Percentiles rank a stretch among this genome's conserved stretches.
Conservation (phyloP, 2,113 vertebrate species). For the Myotis brandtii region DNA sequence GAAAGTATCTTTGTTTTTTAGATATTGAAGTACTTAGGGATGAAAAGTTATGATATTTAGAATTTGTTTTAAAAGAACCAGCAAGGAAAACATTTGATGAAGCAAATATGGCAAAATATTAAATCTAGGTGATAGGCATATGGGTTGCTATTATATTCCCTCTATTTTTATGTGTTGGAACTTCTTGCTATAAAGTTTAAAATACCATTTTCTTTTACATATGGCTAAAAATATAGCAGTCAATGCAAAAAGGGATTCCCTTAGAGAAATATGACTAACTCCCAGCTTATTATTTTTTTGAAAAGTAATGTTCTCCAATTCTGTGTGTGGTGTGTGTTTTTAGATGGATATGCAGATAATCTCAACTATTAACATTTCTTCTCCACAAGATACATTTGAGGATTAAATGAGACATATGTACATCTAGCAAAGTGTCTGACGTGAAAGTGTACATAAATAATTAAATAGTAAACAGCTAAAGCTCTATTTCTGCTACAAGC, state of each 20-base stretch:
- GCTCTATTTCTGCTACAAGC: constrained; percentile 23
- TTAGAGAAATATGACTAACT: constrained; percentile 23
- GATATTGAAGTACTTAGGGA: constrained; percentile 8
- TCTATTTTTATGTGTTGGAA: constrained; percentile 44
- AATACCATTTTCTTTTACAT: background rate
- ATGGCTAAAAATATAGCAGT: background rate
- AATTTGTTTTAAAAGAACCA: constrained; percentile 25
- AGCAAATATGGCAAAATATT: constrained; percentile 39
- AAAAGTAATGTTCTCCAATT: constrained; percentile 12
- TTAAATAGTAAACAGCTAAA: background rate
- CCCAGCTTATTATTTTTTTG: background rate
- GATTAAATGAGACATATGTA: background rate
- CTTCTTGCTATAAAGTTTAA: constrained; percentile 29
- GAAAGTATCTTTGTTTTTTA: constrained; percentile 9
- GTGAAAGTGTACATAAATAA: background rate
- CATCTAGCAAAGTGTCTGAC: background rate
- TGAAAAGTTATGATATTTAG: constrained; percentile 42
- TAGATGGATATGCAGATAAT: constrained; percentile 2
- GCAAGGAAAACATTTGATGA: background rate
- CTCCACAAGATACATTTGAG: background rate
- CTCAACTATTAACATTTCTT: constrained; percentile 43
- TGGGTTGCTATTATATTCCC: background rate
- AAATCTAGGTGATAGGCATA: background rate
- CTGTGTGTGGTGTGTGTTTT: background rate
- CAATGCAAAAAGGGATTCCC: background rate